Evolutionary conservation across 1,140 invertebrate genomes (phyloP), one percentile per base, ranked within the genome.

Genomic region (Tyrophagus putrescentiae): DNA sequence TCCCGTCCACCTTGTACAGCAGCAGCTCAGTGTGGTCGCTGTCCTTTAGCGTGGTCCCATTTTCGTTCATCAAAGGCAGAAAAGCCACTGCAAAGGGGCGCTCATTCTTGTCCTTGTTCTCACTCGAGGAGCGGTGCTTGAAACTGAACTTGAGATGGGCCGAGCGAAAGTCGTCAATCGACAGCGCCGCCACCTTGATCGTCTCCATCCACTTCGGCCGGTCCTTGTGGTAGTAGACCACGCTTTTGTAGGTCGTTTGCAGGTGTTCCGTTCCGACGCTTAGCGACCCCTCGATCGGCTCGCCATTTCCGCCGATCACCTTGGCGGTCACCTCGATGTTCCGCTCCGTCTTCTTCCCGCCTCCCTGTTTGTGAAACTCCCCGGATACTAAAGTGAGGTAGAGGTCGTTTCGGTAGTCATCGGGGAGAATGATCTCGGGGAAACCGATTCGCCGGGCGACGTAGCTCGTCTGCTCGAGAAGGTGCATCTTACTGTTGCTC

Each of bases 141-240:
- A 92, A 91, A 0, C 82, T 79, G 69, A 97, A 94, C 65, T 87
- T 87, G 28, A 97, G 73, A 74, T 97, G 92, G 54, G 87, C 82
- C 61, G 80, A 81, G 69, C 85, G 87, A 69, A 93, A 94, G 67
- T 91, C 86, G 67, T 90, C 88, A 64, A 92, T 73, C 21, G 90
- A 87, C 32, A 97, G 80, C n/a, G n/a, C n/a, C 31, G 84, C 82
- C 66, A 89, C 80, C 72, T 94, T 95, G 65, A 94, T 82, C 0
- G 83, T 88, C 76, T 96, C 92, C 71, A 79, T 81, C 90, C 92
- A 96, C 63, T 84, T 80, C 4, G 92, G 92, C 69, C 84, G 84
- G 66, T 91, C 88, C 69, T 94, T 86, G 68, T 94, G 89, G 72
- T 92, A 92, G 72, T 94, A 94, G 45, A 95, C 84, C 44, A 93